Conservation (phyloP, 2,797 vertebrate genomes). For the Trematocara caparti region DNA sequence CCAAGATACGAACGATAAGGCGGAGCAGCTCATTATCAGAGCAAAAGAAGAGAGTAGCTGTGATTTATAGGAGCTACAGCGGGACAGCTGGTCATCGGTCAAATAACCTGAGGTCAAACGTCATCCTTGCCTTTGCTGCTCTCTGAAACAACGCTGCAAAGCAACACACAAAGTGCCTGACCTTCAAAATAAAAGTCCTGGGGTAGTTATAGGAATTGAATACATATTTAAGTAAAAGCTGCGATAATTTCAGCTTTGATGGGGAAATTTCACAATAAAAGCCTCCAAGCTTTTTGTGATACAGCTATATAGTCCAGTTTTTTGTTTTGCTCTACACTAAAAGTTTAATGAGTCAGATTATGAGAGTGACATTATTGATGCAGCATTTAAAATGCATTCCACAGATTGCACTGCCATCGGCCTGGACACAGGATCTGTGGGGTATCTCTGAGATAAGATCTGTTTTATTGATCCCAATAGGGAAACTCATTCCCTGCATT, state of each 20-base stretch:
- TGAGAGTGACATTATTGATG: not conserved
- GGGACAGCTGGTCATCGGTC: not conserved
- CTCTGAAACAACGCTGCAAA: not conserved
- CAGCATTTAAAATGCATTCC: not conserved
- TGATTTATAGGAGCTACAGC: not conserved
- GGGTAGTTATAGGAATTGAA: not conserved
- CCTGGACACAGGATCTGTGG: not conserved
- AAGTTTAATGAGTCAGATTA: not conserved
- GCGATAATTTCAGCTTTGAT: rapidly evolving
- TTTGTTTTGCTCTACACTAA: not conserved
- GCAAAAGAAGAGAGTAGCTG: not conserved
- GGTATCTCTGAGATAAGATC: not conserved
- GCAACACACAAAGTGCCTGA: rapidly evolving
- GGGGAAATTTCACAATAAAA: not conserved
- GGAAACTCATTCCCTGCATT: not conserved
- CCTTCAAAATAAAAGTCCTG: not conserved
- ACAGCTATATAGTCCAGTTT: rapidly evolving
- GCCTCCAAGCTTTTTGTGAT: not conserved
- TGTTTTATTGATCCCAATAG: not conserved
- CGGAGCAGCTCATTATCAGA: not conserved
- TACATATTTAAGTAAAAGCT: not conserved
- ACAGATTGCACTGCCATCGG: rapidly evolving
- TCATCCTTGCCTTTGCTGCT: not conserved
- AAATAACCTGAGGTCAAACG: not conserved
- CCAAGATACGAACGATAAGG: not conserved